A percentile compares a stretch with the other conserved stretches of the same genome.
These are phyloP conservation scores for Julus scandinavius DNA, from an alignment of 2,888 invertebrate species.

Conservation along the genomic window DNA sequence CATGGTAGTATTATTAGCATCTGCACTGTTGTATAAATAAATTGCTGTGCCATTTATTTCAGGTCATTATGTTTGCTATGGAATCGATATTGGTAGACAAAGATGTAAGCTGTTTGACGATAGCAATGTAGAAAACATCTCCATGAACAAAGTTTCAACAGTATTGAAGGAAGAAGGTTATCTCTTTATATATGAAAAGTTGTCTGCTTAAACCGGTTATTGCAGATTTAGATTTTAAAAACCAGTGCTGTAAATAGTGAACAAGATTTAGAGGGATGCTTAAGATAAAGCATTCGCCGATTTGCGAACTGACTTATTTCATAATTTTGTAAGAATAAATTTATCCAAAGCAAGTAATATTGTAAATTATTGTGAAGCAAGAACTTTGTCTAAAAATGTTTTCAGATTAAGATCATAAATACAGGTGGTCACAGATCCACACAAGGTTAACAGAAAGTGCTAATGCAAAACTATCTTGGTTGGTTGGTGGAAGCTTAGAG, in stretches of 20 bases:
- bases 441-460: too few relatives aligned
- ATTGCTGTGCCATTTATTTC: not conserved
- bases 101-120: slow-evolving; percentile 27
- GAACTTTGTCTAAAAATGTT: too few relatives aligned
- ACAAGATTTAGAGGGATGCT: not conserved
- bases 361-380: too few relatives aligned
- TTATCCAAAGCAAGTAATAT: not conserved
- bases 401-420: too few relatives aligned
- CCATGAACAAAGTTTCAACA: not conserved
- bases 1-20: not conserved
- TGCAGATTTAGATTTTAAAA: not conserved
- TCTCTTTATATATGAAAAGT: slow-evolving; percentile 2
- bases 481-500: too few relatives aligned
- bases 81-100: not conserved
- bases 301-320: not conserved
- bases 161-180: slow-evolving; percentile 21
- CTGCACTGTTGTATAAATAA: not conserved
- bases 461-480: too few relatives aligned
- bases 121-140: not conserved
- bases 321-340: not conserved
- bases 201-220: not conserved
- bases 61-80: slow-evolving; percentile 49
- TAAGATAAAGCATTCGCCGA: not conserved
- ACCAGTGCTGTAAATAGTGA: not conserved
- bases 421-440: too few relatives aligned